Base-by-base conservation (phyloP, 2,113 vertebrate genomes). In the Gadus macrocephalus region DNA sequence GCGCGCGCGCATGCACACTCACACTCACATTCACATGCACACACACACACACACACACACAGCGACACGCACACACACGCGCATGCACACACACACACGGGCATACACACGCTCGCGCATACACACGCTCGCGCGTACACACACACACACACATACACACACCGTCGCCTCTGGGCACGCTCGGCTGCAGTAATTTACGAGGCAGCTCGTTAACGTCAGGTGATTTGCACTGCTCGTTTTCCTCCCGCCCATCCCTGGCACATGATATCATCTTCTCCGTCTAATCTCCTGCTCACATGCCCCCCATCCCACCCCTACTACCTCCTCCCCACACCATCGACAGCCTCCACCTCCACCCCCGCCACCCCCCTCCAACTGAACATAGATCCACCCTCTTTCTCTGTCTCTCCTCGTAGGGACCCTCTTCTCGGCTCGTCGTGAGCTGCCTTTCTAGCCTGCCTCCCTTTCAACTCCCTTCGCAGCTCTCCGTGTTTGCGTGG, bases 161-260 rank as follows among this genome's bases (percentile, higher is more conserved):
- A 28, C 53, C 22, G 73, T 75, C 76, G 73, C 76, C 76, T 62
- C 60, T 19, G 71, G 76, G 22, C 42, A 66, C 75, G 69, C 78
- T 80, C n/a, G 64, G 78, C 83, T 78, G 78, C 82, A 72, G 83
- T 88, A 85, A 92, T 92, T 93, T 92, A 91, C 67, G 87, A 89
- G 87, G 87, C 82, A 85, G 89, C 90, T 92, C 81, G 84, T 91
- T 92, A 91, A 90, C 83, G 74, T 75, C 22, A 66, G 82, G 81
- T 88, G 87, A 91, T 93, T 91, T 91, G 90, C 86, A 71, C 82
- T 80, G 85, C 89, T 90, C 89, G 81, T 91, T 91, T 89, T 89
- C 83, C 84, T 78, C 83, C 85, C 42, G 73, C 85, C 88, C 87
- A 90, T 90, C 86, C 86, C 81, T 19, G 85, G 83, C 82, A 78